Evolutionary conservation across 1,140 invertebrate genomes (phyloP).

Genomic region (Lucilia cuprina): DNA sequence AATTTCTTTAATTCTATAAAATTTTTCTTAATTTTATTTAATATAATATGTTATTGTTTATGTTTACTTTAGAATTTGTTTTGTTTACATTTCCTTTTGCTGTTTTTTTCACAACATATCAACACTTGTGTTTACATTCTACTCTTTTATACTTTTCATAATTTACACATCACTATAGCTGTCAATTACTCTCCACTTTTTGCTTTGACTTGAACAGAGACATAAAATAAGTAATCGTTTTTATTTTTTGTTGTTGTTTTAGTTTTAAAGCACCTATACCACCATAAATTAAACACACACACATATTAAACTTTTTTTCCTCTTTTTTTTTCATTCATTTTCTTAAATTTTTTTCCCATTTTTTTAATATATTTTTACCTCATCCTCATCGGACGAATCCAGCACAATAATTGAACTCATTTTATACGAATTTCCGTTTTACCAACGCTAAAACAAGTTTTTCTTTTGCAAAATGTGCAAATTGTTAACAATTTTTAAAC

Average conservation of each 20-base stretch:
- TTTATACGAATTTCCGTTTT: neutral
- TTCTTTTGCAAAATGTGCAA: constrained; percentile 25
- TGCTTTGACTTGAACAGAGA: constrained; percentile 23
- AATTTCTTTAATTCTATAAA: neutral
- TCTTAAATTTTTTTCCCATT: constrained; percentile 23
- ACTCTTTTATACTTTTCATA: neutral
- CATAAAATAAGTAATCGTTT: constrained; percentile 30
- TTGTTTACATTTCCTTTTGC: neutral
- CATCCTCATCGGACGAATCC: constrained; percentile 41
- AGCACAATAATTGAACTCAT: constrained; percentile 42
- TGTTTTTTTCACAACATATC: constrained; percentile 19
- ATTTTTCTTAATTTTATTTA: neutral
- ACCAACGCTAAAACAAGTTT: neutral
- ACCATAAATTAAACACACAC: constrained; percentile 34
- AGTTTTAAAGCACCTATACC: constrained; percentile 24
- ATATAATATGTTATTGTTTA: neutral
- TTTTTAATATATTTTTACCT: constrained; percentile 35
- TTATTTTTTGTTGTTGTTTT: neutral
- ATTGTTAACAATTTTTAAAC: neutral
- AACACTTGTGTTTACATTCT: neutral
- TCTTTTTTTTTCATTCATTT: constrained; percentile 32
- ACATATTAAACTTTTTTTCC: constrained; percentile 22
- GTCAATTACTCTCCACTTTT: neutral
- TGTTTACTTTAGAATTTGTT: neutral
- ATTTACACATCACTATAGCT: constrained; percentile 5